Evolutionary conservation across 2,888 invertebrate genomes (phyloP), one percentile per base, ranked within the genome.

Genomic region (Euphydryas editha): DNA sequence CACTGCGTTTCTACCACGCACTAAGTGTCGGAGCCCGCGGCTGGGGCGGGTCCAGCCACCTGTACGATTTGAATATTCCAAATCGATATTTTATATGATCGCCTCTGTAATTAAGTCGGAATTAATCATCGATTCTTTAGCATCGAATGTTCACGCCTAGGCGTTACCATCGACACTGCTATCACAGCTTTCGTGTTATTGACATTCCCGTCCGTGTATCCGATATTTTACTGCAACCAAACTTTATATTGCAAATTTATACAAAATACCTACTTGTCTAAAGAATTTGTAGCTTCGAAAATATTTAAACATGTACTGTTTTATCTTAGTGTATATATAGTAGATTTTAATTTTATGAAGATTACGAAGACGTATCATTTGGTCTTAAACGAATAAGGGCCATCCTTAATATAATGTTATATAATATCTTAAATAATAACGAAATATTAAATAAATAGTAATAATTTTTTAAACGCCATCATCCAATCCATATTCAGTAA

Each of bases 61-160:
- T 90, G 90, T 87, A 83, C 82, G 73, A 81, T 85, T 86, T 82
- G 85, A 83, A 85, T 86, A 83, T 85, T 85, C 85, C 86, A 86
- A 88, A 87, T 84, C 90, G 85, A 91, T 92, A 92, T 88, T 88
- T 92, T 87, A 90, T 87, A 79, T 85, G 87, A 84, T 83, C 85
- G 80, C 77, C 81, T 81, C 81, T 90, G 89, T 91, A 90, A 92
- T 92, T 92, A 91, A 86, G 81, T 81, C 77, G 78, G 83, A 87
- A 84, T 85, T 84, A 82, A 84, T 83, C 81, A 82, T 80, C 76
- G 77, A 72, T 75, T 77, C 78, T 79, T 76, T 78, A 76, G 78
- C 76, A 75, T 73, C 76, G 74, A 78, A 70, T 78, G 82, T 84
- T 85, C 87, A 84, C 87, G 86, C 86, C 88, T 87, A 84, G 85